phyloP scores from a whole-genome alignment of 2,113 vertebrate species.

The Hiodon alosoides region DNA sequence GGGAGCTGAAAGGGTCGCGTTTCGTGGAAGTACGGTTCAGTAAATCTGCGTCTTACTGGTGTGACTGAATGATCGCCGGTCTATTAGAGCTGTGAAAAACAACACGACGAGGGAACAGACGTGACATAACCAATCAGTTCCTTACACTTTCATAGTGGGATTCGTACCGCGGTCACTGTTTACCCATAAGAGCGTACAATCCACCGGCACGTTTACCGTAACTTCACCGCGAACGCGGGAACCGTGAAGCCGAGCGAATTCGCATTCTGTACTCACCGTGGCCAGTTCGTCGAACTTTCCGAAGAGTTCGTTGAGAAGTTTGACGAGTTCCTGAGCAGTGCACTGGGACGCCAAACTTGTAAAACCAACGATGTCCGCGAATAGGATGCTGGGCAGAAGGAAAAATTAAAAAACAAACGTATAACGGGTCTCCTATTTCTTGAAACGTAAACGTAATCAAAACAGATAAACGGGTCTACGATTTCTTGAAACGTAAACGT shows the following conservation, averaged over 20 bases:
- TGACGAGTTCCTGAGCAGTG: slow-evolving; percentile 95
- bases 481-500: slow-evolving; percentile 27
- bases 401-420: neutral
- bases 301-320: slow-evolving; percentile 93
- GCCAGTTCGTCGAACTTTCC: slow-evolving; percentile 97
- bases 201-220: neutral
- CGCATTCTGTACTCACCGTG: slow-evolving; percentile 72
- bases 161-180: neutral
- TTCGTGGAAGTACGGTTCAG: slow-evolving; percentile 11
- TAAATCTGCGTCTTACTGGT: slow-evolving; percentile 10
- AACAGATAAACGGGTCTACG: neutral
- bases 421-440: too few species aligned
- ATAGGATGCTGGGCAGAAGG: slow-evolving; percentile 79
- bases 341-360: slow-evolving; percentile 95
- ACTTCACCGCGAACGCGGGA: neutral
- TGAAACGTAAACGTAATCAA: neutral
- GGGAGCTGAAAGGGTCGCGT: neutral
- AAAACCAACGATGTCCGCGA: slow-evolving; percentile 97
- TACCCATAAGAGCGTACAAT: neutral
- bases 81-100: slow-evolving; percentile 13
- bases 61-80: neutral
- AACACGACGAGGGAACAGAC: slow-evolving; percentile 10
- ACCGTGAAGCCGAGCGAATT: neutral
- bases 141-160: too few species aligned
- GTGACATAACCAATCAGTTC: neutral